Base-by-base conservation (phyloP, 2,888 invertebrate species). In the Aleiodes testaceus region DNA sequence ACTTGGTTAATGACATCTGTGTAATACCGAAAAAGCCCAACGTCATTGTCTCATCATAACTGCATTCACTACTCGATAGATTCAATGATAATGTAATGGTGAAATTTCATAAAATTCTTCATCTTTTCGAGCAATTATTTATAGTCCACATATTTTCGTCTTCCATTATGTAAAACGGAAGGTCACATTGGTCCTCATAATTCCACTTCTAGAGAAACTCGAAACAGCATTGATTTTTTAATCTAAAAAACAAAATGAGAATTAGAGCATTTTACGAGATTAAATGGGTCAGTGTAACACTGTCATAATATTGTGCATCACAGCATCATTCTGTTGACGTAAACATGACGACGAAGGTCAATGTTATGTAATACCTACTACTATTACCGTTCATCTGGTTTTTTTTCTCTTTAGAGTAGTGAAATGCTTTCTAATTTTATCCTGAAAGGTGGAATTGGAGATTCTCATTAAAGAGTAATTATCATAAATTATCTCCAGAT, bases 321-420 rank as follows among this genome's bases (percentile, higher is more conserved):
- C 59, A 70, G 66, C 74, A 78, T 78, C 76, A 74, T 72, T 70
- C 59, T 65, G 73, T 69, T 80, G 82, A 82, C 81, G 76, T 77
- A 76, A 73, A 70, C 70, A 75, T 72, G 74, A 80, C 76, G 75
- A 80, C 76, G 81, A 83, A 84, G 83, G 84, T 84, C 84, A 84
- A 83, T 84, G 84, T 84, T 84, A 82, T 77, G 79, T 84, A 84
- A 84, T 78, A 75, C 77, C 76, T 77, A 68, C 65, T 72, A 74
- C 66, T 72, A 74, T 68, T 65, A 26, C 26, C 55, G 22, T 67
- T 55, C 53, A 16, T n/a, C 66, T 52, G 44, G 42, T 7, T 42
- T 63, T 16, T 18, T 7, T n/a, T 55, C 22, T 44, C 4, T 20
- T 26, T n/a, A n/a, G 22, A 42, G 36, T 9, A 36, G 61, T 63